Evolutionary conservation across 2,113 vertebrate genomes (phyloP), one percentile per base, ranked within the genome.

Genomic region (Neogale vison): DNA sequence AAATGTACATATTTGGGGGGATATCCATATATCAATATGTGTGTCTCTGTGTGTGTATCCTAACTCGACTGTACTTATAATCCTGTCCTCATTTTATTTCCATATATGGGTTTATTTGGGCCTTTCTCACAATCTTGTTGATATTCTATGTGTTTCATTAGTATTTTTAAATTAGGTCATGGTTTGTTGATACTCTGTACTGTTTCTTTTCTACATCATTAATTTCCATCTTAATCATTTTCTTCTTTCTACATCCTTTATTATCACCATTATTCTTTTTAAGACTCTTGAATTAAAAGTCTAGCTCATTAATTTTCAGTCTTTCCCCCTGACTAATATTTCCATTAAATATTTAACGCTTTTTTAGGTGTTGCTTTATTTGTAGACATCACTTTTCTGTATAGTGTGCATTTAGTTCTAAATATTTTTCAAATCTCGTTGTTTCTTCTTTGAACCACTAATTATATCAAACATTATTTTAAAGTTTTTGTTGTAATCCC

Each of bases 81-180:
- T 42, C 12, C 52, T 95, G 8, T 39, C 7, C 36, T 83, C 52
- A 50, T 93, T 94, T 91, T 96, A 65, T 93, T 89, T 92, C 7
- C 6, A 96, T 10, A 74, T 34, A 13, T 47, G 12, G 21, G 6
- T 67, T 93, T 93, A 1, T 24, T n/a, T 63, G n/a, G 11, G 0
- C 1, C 7, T 81, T 7, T 86, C 45, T 86, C 42, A 85, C 26
- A 55, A 14, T 95, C 12, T 71, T 82, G 2, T 47, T 82, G 31
- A 8, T 52, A 4, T 74, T 67, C 18, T 87, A 50, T 31, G 7
- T 61, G 5, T 82, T 93, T 69, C 67, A 77, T 24, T 82, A 77
- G 34, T 72, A 13, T 21, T 74, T 94, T 57, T 15, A 42, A 88
- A 77, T 69, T 74, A 39, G 6, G 13, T 39, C 42, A 74, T 81